A percentile compares a stretch with the other conserved stretches of the same genome.
Conservation (phyloP, 1,140 invertebrate genomes). For the Drosophila takahashii region DNA sequence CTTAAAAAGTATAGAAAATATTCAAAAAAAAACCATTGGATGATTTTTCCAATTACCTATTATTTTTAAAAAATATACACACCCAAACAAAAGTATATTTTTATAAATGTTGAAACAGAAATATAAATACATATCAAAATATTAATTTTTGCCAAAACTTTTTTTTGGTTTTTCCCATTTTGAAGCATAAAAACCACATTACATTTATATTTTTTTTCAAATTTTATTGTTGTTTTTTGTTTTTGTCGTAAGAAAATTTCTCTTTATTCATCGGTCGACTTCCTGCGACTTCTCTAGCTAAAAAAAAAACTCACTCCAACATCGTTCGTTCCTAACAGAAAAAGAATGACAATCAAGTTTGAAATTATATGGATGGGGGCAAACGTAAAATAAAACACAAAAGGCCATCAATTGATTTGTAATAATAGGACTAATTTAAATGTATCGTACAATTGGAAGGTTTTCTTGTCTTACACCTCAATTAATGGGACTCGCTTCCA, state of each 20-base stretch:
- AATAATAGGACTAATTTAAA: slow-evolving; percentile 51
- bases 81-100: too few relatives aligned
- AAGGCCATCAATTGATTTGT: slow-evolving; percentile 32
- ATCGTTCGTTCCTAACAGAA: slow-evolving; percentile 26
- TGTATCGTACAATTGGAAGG: slow-evolving; percentile 66
- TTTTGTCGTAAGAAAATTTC: slow-evolving; percentile 40
- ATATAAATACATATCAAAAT: too few relatives aligned
- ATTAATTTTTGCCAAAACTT: too few relatives aligned
- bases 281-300: slow-evolving; percentile 39
- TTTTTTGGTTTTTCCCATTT: too few relatives aligned
- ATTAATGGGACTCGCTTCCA: slow-evolving; percentile 12
- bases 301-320: slow-evolving; percentile 28
- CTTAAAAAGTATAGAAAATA: too few relatives aligned
- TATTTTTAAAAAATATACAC: too few relatives aligned
- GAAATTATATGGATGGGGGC: neutral
- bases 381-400: slow-evolving; percentile 21
- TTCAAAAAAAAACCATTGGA: too few relatives aligned
- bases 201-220: slow-evolving; percentile 12
- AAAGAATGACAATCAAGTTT: slow-evolving; percentile 26
- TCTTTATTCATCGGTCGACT: slow-evolving; percentile 35
- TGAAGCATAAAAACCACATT: neutral
- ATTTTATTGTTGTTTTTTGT: slow-evolving; percentile 33
- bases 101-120: too few relatives aligned
- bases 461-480: slow-evolving; percentile 29
- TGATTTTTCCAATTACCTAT: too few relatives aligned